Evolutionary conservation across 2,797 vertebrate species (phyloP).

Genomic region (Perodicticus potto): DNA sequence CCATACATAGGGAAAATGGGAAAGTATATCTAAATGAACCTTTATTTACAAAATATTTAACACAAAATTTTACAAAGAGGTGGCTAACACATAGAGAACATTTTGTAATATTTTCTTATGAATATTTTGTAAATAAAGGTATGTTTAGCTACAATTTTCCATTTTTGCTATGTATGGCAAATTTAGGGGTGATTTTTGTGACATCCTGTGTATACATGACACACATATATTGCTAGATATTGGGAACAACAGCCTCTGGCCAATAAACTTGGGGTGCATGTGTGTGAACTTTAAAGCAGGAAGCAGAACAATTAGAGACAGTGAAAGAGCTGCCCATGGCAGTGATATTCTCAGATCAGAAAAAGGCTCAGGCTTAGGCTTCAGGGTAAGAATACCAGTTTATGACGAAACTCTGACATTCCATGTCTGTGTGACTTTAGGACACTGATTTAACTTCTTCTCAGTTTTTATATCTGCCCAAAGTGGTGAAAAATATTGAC

Average conservation of each 20-base stretch:
- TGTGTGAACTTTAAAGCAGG: not conserved
- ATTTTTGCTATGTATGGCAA: too few species aligned
- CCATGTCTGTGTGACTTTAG: not conserved
- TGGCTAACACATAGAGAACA: too few species aligned
- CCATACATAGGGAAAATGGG: too few species aligned
- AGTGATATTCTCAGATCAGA: not conserved
- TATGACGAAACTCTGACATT: not conserved
- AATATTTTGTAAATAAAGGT: too few species aligned
- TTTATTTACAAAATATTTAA: too few species aligned
- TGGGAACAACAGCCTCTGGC: not conserved
- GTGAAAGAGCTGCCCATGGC: not conserved
- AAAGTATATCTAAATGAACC: too few species aligned
- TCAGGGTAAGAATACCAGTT: not conserved
- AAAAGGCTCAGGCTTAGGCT: not conserved
- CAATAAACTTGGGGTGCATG: not conserved
- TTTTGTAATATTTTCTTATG: too few species aligned
- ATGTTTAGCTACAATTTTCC: too few species aligned
- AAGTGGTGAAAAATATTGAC: not conserved
- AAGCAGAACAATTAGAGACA: not conserved
- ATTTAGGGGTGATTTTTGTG: too few species aligned
- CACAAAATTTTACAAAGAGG: too few species aligned
- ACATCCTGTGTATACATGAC: not conserved
- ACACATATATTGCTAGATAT: not conserved
- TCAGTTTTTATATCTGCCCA: not conserved
- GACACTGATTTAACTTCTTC: not conserved